These are phyloP conservation scores for Momotus momota DNA, from an alignment of 2,797 vertebrate genomes.

Conservation along the genomic window DNA sequence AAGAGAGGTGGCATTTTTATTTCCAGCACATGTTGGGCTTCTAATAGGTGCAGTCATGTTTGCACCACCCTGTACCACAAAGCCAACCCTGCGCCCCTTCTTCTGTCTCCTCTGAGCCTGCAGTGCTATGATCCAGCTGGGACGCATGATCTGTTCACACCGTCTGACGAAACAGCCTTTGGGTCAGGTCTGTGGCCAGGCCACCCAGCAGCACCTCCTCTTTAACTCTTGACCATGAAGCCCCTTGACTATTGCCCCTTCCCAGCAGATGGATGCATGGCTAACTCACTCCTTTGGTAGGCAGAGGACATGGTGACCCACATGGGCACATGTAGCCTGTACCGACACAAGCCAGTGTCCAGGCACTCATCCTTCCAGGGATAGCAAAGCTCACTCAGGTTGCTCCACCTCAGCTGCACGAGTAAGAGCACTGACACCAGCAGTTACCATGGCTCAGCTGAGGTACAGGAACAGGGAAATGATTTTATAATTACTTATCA, in stretches of 20 bases:
- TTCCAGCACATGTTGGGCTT: rapidly evolving
- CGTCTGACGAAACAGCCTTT: background rate
- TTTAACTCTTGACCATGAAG: background rate
- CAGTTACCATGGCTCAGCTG: rapidly evolving
- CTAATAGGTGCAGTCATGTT: background rate
- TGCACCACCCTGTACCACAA: rapidly evolving
- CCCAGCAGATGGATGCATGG: background rate
- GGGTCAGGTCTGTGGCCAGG: background rate
- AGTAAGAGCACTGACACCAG: background rate
- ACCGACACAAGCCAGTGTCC: background rate
- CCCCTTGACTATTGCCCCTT: background rate
- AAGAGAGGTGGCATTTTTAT: background rate
- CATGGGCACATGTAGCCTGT: rapidly evolving
- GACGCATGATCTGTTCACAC: rapidly evolving
- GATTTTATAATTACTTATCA: slow-evolving; percentile 23
- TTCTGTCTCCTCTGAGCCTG: background rate
- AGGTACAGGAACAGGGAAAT: slow-evolving; percentile 25
- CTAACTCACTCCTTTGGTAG: background rate
- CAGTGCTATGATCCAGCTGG: background rate
- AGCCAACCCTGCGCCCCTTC: background rate
- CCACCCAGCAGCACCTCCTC: background rate
- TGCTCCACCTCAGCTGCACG: background rate
- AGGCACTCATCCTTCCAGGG: rapidly evolving
- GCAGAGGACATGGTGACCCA: rapidly evolving
- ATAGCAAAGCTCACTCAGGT: background rate